A percentile compares a stretch with the other conserved stretches of the same genome.
Conservation (phyloP, 2,113 vertebrate species). For the Falco punctatus region DNA sequence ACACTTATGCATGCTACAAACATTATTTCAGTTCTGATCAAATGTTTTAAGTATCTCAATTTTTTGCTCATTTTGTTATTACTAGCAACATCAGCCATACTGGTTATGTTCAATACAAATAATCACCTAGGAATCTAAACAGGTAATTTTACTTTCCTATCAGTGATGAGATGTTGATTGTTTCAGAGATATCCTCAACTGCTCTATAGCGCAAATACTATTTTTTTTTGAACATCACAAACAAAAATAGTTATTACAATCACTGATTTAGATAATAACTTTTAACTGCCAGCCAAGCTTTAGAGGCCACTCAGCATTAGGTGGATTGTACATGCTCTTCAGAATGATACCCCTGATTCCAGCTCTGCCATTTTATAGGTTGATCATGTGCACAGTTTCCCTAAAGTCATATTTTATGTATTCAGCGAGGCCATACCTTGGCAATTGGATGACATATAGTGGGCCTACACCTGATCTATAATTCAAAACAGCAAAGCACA, state of each 20-base stretch:
- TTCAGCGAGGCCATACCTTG: background rate
- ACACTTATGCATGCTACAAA: background rate
- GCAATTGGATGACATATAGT: background rate
- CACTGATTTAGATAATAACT: background rate
- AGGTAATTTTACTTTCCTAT: background rate
- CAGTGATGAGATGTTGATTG: background rate
- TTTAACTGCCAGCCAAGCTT: background rate
- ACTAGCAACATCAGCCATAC: rapidly evolving
- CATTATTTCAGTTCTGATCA: background rate
- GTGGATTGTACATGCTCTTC: background rate
- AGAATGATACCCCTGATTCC: background rate
- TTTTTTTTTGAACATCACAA: background rate
- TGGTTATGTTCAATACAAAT: background rate
- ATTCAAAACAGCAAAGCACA: background rate
- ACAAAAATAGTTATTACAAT: background rate
- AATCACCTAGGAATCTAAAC: background rate
- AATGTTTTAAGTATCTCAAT: background rate
- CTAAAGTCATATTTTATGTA: background rate
- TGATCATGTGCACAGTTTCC: background rate
- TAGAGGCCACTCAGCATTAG: background rate
- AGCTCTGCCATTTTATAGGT: background rate
- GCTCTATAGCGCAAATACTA: background rate
- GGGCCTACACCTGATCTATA: background rate
- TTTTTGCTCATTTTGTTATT: background rate
- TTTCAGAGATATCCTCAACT: background rate